Evolutionary conservation across 2,797 vertebrate species (phyloP), one percentile per base, ranked within the genome.

Genomic region (Caiman crocodilus): DNA sequence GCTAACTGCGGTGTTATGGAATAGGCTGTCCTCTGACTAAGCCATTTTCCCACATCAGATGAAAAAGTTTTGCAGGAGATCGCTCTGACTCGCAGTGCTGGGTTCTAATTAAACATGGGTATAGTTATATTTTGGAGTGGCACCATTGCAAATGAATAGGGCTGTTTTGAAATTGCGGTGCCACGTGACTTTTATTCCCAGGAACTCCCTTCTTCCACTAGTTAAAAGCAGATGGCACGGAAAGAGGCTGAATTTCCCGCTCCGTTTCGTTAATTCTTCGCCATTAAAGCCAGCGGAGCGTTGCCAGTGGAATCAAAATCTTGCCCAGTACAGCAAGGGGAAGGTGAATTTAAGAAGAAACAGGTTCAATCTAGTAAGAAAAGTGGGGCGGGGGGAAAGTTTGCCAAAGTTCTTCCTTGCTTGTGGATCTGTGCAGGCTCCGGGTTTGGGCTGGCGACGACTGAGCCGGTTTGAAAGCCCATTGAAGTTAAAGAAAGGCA

Each of bases 351-450:
- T 50, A 50, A 50, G 42, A 50, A 50, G 42, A 50, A 50, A 50
- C 42, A 50, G 42, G 42, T 50, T 50, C 42, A 50, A 50, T 50
- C 42, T 10, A 50, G 42, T 50, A 50, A 50, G 93, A 23, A 92
- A 85, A 71, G 30, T 50, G 42, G 42, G 42, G 42, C 42, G 42
- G 85, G 88, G 87, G 81, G 83, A 67, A 94, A 96, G 93, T 75
- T 96, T 86, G 94, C 85, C 57, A 75, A 91, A 85, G 94, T 95
- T 89, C 94, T 97, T 97, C 93, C 96, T 96, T 97, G 95, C 94
- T 95, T 90, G 84, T 58, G 89, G 76, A 79, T 88, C 30, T 32
- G 77, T 59, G 0, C 5, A 1, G 59, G 42, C 8, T 64, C 4
- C 71, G 83, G 77, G 71, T 91, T 77, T 79, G 90, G 79, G 94